A percentile compares a stretch with the other conserved stretches of the same genome.
phyloP scores from a whole-genome alignment of 53 echinoderm and acorn worm genomes.

The Luidia sarsii region DNA sequence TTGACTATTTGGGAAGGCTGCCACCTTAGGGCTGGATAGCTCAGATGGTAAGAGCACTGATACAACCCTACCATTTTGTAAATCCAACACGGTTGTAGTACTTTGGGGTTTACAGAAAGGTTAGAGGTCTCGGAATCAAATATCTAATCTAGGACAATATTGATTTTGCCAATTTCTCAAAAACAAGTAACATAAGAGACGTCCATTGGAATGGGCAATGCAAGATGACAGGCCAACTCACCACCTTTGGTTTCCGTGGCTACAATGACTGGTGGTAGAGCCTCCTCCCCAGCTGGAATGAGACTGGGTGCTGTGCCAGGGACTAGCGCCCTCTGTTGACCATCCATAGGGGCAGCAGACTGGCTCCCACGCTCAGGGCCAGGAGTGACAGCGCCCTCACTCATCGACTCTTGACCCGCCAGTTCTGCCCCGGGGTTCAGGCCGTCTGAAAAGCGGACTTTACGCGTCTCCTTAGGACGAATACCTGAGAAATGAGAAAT shows the following conservation, averaged over 20 bases:
- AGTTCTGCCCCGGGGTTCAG: constrained; percentile 79
- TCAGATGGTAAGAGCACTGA: too few relatives aligned
- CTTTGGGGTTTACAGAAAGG: too few relatives aligned
- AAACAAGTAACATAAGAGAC: too few relatives aligned
- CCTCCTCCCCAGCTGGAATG: constrained; percentile 77
- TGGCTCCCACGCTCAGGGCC: constrained; percentile 1
- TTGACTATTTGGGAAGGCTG: too few relatives aligned
- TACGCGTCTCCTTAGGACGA: constrained; percentile 72
- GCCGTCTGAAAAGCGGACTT: constrained; percentile 93
- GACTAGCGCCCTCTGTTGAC: constrained; percentile 49
- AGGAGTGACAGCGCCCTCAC: neutral
- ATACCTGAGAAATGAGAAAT: constrained; percentile 27
- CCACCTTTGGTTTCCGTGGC: constrained; percentile 66
- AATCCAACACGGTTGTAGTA: too few relatives aligned
- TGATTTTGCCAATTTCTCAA: too few relatives aligned
- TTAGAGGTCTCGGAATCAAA: too few relatives aligned
- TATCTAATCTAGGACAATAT: too few relatives aligned
- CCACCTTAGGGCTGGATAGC: too few relatives aligned
- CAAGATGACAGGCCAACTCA: constrained; percentile 19
- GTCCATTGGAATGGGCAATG: too few relatives aligned
- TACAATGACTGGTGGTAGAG: constrained; percentile 75
- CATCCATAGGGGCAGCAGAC: constrained; percentile 19
- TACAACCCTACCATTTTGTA: too few relatives aligned
- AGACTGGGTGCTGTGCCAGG: constrained; percentile 71
- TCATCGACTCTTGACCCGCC: neutral